phyloP scores from a whole-genome alignment of 2,113 vertebrate genomes.

The Motacilla alba region DNA sequence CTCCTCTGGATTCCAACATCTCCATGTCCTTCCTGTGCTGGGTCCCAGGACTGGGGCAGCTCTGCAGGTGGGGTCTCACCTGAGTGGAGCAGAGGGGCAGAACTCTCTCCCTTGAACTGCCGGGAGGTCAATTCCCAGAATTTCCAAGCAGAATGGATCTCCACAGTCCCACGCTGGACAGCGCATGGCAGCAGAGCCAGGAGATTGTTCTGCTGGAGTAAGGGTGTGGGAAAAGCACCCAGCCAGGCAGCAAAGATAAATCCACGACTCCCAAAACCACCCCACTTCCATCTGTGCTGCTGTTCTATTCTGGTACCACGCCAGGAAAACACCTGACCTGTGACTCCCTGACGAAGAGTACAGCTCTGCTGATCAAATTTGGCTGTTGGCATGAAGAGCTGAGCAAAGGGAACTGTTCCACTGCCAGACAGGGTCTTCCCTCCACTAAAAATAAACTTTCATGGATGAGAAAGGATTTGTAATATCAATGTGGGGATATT shows the following conservation, averaged over 20 bases:
- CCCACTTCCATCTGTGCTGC: rapidly evolving
- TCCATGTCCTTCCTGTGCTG: not conserved
- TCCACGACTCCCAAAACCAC: not conserved
- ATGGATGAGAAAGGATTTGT: not conserved
- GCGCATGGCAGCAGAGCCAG: not conserved
- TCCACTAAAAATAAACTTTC: not conserved
- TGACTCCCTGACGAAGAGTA: not conserved
- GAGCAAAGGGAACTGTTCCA: not conserved
- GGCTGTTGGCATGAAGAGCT: not conserved
- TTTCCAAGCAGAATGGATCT: not conserved
- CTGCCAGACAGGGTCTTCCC: not conserved
- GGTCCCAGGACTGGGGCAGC: not conserved
- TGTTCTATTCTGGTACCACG: not conserved
- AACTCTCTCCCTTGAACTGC: not conserved
- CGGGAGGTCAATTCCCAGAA: not conserved
- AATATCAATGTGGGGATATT: not conserved
- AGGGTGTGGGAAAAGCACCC: not conserved
- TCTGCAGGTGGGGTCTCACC: not conserved
- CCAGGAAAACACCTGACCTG: not conserved
- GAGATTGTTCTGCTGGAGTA: not conserved
- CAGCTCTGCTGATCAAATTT: not conserved
- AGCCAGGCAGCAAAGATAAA: not conserved
- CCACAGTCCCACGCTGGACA: not conserved
- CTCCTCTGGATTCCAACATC: not conserved
- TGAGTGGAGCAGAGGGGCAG: not conserved